Conservation (phyloP, 2,888 invertebrate genomes). For the Epiblema foenella region DNA sequence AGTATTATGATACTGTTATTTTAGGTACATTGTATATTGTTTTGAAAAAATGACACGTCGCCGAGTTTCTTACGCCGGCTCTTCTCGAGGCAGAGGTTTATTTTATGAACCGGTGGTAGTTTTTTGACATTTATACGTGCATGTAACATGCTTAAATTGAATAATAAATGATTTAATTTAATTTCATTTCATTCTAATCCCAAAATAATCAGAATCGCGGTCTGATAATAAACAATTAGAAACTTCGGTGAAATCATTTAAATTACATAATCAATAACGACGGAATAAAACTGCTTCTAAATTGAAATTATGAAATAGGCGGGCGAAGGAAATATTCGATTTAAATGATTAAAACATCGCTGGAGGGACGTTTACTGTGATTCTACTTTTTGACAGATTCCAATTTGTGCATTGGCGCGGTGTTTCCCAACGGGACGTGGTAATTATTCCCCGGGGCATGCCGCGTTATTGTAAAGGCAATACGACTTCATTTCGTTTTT, state of each 20-base stretch:
- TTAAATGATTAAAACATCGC: conserved; percentile 1
- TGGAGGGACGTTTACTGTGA: neutral
- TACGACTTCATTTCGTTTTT: conserved; percentile 3
- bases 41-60: too few species aligned
- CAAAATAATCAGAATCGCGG: too few species aligned
- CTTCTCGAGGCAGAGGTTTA: too few species aligned
- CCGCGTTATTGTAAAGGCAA: neutral
- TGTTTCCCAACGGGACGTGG: neutral
- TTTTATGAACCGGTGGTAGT: too few species aligned
- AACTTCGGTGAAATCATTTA: neutral
- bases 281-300: neutral
- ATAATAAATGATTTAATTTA: too few species aligned
- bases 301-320: neutral
- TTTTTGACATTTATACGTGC: too few species aligned
- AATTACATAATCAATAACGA: neutral
- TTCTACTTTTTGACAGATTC: conserved; percentile 13
- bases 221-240: neutral
- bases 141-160: too few species aligned
- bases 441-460: conserved; percentile 11
- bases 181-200: too few species aligned
- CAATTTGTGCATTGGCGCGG: conserved; percentile 13
- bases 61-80: too few species aligned
- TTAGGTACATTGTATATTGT: too few species aligned
- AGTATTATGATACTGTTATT: too few species aligned
- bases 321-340: neutral